Percentiles rank a stretch among this genome's conserved stretches.
Evolutionary conservation across 1,140 invertebrate genomes (phyloP).

Genomic region (Octopus bimaculoides): DNA sequence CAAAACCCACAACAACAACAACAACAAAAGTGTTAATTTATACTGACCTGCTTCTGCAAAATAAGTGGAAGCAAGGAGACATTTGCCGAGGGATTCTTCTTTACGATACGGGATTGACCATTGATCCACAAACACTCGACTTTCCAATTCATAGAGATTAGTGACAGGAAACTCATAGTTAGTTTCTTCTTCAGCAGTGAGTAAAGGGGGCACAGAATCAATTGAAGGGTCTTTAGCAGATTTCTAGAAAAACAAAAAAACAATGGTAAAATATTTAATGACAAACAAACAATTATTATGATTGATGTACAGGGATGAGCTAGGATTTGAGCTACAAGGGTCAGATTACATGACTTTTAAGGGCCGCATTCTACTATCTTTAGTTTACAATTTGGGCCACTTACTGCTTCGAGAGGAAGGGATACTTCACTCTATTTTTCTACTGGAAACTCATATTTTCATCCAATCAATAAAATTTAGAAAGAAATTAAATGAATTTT

Average conservation of each 20-base stretch:
- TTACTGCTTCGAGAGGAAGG: too few relatives aligned
- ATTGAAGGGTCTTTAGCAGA: not conserved
- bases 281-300: too few relatives aligned
- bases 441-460: too few relatives aligned
- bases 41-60: slow-evolving; percentile 57
- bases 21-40: not conserved
- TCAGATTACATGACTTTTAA: too few relatives aligned
- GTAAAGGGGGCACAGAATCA: not conserved
- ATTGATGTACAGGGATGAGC: too few relatives aligned
- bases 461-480: too few relatives aligned
- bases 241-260: slow-evolving; percentile 5
- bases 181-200: slow-evolving; percentile 20
- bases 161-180: slow-evolving; percentile 59
- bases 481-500: too few relatives aligned
- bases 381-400: too few relatives aligned
- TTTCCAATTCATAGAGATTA: slow-evolving; percentile 62
- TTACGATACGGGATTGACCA: slow-evolving; percentile 65
- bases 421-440: too few relatives aligned
- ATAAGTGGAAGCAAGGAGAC: slow-evolving; percentile 58
- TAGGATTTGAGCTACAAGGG: too few relatives aligned
- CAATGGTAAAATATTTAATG: too few relatives aligned
- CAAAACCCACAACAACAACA: not conserved
- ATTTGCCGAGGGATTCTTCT: slow-evolving; percentile 62
- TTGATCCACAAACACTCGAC: slow-evolving; percentile 61
- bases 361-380: too few relatives aligned